These are phyloP conservation scores for Ramazzottius varieornatus DNA, from an alignment of 2,888 invertebrate genomes.

Conservation along the genomic window DNA sequence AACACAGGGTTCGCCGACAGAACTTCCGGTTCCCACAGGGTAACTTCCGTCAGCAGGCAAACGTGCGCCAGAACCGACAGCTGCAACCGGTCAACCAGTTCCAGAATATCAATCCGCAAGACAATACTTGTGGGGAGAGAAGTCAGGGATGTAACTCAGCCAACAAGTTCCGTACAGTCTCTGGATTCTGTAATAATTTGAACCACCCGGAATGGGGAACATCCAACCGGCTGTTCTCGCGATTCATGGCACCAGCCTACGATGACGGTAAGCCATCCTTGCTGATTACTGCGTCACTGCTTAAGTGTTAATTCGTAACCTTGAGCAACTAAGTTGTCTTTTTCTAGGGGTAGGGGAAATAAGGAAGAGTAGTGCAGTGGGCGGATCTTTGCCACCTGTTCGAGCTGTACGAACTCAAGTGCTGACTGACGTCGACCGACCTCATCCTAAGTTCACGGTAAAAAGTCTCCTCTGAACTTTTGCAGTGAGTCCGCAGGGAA, in stretches of 20 bases:
- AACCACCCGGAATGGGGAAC: not conserved
- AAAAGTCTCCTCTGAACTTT: not conserved
- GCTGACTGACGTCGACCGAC: not conserved
- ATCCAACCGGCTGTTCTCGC: not conserved
- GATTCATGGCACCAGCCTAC: not conserved
- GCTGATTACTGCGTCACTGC: too few relatives aligned
- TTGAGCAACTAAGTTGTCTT: not conserved
- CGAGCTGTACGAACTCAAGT: not conserved
- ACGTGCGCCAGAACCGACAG: not conserved
- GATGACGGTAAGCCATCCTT: not conserved
- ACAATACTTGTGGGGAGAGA: not conserved
- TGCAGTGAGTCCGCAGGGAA: too few relatives aligned
- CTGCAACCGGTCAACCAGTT: not conserved
- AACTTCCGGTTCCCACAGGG: too few relatives aligned
- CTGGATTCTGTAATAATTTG: not conserved
- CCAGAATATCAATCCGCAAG: not conserved
- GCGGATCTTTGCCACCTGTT: not conserved
- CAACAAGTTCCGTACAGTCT: not conserved
- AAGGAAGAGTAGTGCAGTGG: not conserved
- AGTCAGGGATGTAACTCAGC: not conserved
- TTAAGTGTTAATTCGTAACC: not conserved
- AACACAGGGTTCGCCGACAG: too few relatives aligned
- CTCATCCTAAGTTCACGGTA: not conserved
- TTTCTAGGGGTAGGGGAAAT: not conserved
- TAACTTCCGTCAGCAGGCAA: too few relatives aligned